Evolutionary conservation across 1,140 invertebrate species (phyloP), one percentile per base, ranked within the genome.

Genomic region (Akabosia matsudoensis): DNA sequence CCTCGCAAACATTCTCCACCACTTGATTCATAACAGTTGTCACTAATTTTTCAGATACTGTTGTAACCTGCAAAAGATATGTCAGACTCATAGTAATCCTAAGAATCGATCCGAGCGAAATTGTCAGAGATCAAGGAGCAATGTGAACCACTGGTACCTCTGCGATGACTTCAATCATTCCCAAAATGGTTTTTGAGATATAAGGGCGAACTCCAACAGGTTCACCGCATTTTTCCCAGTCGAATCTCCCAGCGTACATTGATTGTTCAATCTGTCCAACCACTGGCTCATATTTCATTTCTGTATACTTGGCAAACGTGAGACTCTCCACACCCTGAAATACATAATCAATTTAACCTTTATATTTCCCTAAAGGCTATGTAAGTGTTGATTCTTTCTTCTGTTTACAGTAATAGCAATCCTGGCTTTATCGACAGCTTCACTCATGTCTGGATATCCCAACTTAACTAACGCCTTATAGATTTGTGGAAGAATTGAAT

Each of bases 201-300:
- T 98, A 98, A 0, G 92, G 93, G 61, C 93, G 86, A 0, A 97
- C 89, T 83, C 94, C 93, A 26, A 88, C 88, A 0, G 91, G 90
- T 75, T 90, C 88, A 75, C 90, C 87, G 80, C 91, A 90, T 1
- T 90, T 90, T 78, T 92, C 90, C 91, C 95, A 96, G 81, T 93
- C 92, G 83, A 97, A 93, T 54, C 90, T 87, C 0, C 94, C 94
- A 79, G 93, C 86, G 85, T 97, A 97, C 95, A 98, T 97, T 54
- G 92, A 95, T 1, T 93, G 93, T 85, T 98, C 96, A 78, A 98
- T 96, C 18, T 92, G 94, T 7, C 95, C 95, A 28, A 97, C 92
- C 0, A 97, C 86, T 1, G 95, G 94, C 86, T 97, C 95, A 70
- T 93, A 92, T 84, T 97, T 97, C 79, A 93, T 90, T 84, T 98